Base-by-base conservation (phyloP, 2,113 vertebrate species). In the Myxocyprinus asiaticus region DNA sequence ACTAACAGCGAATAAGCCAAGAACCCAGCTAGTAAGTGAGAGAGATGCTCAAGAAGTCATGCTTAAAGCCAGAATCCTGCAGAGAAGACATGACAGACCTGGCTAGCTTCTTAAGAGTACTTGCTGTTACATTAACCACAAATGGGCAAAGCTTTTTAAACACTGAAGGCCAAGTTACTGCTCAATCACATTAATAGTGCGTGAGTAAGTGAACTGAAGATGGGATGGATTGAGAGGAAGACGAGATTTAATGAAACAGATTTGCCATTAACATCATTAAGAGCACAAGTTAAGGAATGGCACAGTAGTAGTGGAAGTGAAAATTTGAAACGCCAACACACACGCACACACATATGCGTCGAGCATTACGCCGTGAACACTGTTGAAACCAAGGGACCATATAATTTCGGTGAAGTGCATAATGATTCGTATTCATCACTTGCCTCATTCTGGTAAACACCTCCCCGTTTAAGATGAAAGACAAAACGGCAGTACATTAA, bases 161-260 rank as follows among this genome's bases (percentile, higher is more conserved):
- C 68, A 69, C 69, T 51, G 14, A 66, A 5, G 43, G 15, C 15
- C 53, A 74, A 73, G 0, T n/a, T 62, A 63, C 74, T 76, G 83
- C 73, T 17, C 53, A 74, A 82, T 58, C 77, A 77, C 75, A 86
- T 82, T 77, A 87, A 71, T 74, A 76, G 74, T 81, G 81, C 5
- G 73, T 47, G 22, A 74, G 71, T 50, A 45, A 77, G 75, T 65
- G 78, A 88, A 85, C 81, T 48, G 15, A 56, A 65, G 65, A n/a
- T 77, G 67, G 86, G 79, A 86, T 77, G 74, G 87, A 88, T 82
- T 83, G 80, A 68, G 79, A 65, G 82, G 85, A 87, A 81, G 78
- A 83, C 63, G 51, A 76, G 77, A 86, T 83, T 82, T 86, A 78
- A 89, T 89, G 82, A 82, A 63, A 84, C 75, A 78, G 73, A 76